phyloP scores from a whole-genome alignment of 2,113 vertebrate species.

The Nyctibius bracteatus region DNA sequence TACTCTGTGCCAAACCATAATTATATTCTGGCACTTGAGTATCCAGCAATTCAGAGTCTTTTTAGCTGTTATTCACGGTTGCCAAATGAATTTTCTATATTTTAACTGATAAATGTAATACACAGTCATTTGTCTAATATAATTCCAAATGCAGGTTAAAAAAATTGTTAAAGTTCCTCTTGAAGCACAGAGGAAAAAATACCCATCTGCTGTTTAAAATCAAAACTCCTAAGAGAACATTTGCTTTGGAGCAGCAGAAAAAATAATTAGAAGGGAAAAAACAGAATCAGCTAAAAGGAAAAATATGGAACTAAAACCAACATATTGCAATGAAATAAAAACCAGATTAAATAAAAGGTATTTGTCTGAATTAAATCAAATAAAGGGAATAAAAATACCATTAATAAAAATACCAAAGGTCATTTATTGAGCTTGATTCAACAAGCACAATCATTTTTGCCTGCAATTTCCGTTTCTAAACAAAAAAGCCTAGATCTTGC shows the following conservation, averaged over 20 bases:
- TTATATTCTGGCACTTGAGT: not conserved
- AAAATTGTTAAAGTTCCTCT: not conserved
- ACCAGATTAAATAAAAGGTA: not conserved
- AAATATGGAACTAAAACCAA: not conserved
- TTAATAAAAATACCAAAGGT: not conserved
- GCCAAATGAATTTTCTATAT: not conserved
- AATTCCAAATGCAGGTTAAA: not conserved
- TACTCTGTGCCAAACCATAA: not conserved
- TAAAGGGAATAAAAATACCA: not conserved
- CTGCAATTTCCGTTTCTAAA: not conserved
- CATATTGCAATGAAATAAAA: not conserved
- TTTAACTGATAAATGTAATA: not conserved
- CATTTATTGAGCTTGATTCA: not conserved
- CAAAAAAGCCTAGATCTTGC: not conserved
- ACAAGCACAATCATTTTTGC: not conserved
- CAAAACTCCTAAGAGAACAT: constrained; percentile 6
- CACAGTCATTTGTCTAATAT: not conserved
- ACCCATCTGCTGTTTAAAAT: constrained; percentile 7
- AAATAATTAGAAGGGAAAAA: constrained; percentile 8
- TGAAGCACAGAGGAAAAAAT: not conserved
- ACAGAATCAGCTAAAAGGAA: not conserved
- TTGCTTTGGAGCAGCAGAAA: constrained; percentile 3
- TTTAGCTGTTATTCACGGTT: not conserved
- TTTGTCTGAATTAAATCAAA: not conserved
- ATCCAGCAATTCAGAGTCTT: not conserved